phyloP scores from a whole-genome alignment of 2,888 invertebrate genomes.

The Drosophila picticornis region DNA sequence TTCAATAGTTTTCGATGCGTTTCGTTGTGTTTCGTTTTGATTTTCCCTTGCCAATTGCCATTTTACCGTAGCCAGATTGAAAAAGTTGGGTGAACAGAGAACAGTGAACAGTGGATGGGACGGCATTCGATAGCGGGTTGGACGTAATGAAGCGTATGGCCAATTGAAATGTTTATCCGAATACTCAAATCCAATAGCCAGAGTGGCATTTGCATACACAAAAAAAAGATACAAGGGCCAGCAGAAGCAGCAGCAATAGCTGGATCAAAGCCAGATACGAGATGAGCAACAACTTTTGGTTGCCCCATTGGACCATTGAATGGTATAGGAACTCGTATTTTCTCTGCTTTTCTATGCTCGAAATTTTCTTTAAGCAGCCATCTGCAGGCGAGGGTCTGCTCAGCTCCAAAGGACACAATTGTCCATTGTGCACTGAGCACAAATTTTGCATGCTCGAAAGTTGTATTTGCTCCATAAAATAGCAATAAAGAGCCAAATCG shows the following conservation, averaged over 20 bases:
- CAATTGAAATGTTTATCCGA: conserved; percentile 78
- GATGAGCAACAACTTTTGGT: conserved; percentile 48
- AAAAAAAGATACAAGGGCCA: not conserved
- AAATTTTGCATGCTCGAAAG: conserved; percentile 72
- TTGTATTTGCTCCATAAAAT: conserved; percentile 76
- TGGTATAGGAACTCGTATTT: conserved; percentile 31
- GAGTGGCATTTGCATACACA: conserved; percentile 44
- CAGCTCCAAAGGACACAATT: conserved; percentile 44
- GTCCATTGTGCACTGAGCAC: conserved; percentile 61
- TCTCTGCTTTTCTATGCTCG: conserved; percentile 30
- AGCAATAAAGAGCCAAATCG: conserved; percentile 72
- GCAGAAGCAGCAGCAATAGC: not conserved
- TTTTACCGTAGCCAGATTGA: conserved; percentile 61
- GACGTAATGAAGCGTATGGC: conserved; percentile 74
- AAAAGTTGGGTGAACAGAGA: conserved; percentile 61
- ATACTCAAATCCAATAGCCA: conserved; percentile 76
- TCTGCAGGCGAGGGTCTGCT: conserved; percentile 16
- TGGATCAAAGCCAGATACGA: conserved; percentile 6
- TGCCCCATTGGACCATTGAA: conserved; percentile 31
- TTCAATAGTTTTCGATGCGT: conserved; percentile 52
- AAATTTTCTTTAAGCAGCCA: conserved; percentile 39
- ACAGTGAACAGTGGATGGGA: conserved; percentile 5
- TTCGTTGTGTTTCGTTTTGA: conserved; percentile 20
- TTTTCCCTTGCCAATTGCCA: conserved; percentile 34
- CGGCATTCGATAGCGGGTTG: conserved; percentile 28